A percentile compares a stretch with the other conserved stretches of the same genome.
Evolutionary conservation across 53 echinoderm and acorn worm species (phyloP).

Genomic region (Astropecten irregularis): DNA sequence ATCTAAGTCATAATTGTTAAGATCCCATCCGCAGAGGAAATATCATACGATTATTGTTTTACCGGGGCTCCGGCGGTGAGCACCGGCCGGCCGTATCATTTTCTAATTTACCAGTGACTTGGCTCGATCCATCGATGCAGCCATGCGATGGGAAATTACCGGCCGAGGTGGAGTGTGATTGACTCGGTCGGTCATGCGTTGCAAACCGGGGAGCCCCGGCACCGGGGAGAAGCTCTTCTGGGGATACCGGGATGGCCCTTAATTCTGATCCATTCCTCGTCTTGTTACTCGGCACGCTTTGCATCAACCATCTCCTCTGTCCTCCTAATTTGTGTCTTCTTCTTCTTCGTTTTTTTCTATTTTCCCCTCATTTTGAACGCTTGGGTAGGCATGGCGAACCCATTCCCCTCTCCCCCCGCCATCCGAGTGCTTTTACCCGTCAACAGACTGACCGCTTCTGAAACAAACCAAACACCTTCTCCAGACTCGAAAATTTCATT

Average conservation of each 20-base stretch:
- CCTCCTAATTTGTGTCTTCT: neutral
- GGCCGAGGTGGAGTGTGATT: slow-evolving; percentile 38
- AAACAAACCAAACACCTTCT: slow-evolving; percentile 51
- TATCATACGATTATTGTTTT: slow-evolving; percentile 49
- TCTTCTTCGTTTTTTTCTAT: slow-evolving; percentile 2
- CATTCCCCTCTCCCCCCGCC: slow-evolving; percentile 29
- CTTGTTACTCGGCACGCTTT: no score
- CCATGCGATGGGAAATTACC: slow-evolving; percentile 48
- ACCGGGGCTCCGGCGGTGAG: slow-evolving; percentile 2
- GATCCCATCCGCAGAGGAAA: slow-evolving; percentile 31
- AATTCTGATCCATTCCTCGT: neutral
- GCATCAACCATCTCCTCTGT: neutral
- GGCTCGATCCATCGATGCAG: slow-evolving; percentile 47
- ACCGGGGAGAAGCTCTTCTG: neutral
- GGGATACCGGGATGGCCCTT: slow-evolving; percentile 9
- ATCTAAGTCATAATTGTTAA: slow-evolving; percentile 34
- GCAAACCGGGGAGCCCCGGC: no score
- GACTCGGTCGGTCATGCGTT: slow-evolving; percentile 53
- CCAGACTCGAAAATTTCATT: slow-evolving; percentile 52
- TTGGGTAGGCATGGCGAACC: slow-evolving; percentile 50
- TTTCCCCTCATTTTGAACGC: slow-evolving; percentile 47
- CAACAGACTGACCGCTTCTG: slow-evolving; percentile 1
- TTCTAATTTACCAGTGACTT: slow-evolving; percentile 58
- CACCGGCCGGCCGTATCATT: slow-evolving; percentile 60
- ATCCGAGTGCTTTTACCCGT: slow-evolving; percentile 18